phyloP scores from a whole-genome alignment of 2,113 vertebrate species.

The Ranitomeya variabilis region DNA sequence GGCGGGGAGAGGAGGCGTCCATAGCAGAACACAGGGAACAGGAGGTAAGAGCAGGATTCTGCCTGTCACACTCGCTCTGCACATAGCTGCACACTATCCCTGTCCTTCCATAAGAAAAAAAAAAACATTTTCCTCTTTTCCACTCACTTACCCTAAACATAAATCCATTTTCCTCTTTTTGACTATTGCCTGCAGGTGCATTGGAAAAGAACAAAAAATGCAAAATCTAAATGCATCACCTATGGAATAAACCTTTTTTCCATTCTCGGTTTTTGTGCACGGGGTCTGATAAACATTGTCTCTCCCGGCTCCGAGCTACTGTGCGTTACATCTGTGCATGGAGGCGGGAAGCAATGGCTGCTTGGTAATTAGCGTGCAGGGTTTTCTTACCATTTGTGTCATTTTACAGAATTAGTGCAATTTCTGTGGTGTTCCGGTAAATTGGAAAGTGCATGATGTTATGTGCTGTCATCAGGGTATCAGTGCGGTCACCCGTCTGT shows the following conservation, averaged over 20 bases:
- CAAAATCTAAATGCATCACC: neutral
- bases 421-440: neutral
- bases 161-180: conserved; percentile 1
- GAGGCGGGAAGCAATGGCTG: neutral
- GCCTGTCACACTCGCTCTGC: conserved; percentile 1
- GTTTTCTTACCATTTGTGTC: conserved; percentile 13
- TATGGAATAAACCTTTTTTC: neutral
- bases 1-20: conserved; percentile 62
- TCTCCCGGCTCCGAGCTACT: neutral
- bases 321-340: conserved; percentile 37
- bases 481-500: neutral
- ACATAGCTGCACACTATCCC: neutral
- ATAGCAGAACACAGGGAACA: conserved; percentile 37
- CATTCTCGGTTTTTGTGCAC: neutral
- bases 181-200: conserved; percentile 17
- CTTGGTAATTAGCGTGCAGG: neutral
- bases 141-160: neutral
- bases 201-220: neutral
- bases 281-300: conserved; percentile 35
- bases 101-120: neutral
- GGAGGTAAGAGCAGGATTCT: conserved; percentile 58
- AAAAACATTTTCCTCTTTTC: neutral
- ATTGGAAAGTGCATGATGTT: neutral
- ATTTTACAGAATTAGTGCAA: neutral
- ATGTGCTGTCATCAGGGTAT: neutral